Evolutionary conservation across 1,140 invertebrate species (phyloP), one percentile per base, ranked within the genome.

Genomic region (Venturia canescens): DNA sequence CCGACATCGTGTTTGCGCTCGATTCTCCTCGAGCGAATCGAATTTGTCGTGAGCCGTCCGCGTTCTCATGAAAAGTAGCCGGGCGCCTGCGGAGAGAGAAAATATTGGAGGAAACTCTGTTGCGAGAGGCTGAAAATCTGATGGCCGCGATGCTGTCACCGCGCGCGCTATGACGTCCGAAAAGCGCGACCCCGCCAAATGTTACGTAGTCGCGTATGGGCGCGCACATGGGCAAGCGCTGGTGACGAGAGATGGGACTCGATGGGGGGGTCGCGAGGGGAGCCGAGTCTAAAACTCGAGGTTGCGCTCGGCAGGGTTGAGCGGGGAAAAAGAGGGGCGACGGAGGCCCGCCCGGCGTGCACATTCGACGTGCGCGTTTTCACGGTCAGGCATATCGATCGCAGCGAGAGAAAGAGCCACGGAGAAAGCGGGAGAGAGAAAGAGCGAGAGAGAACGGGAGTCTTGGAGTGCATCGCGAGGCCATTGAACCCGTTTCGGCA

Each of bases 371-470:
- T 86, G 88, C 88, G 88, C 87, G 86, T 91, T 92, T 92, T 92
- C 90, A 92, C 91, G 91, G 91, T 91, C 91, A 92, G 91, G 91
- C 90, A 89, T 92, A 92, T 91, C 91, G 90, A 91, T 92, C 91
- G 88, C 86, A 66, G 26, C 23, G 57, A 57, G 27, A 48, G 83
- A 84, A 86, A 86, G 85, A 88, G 84, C 57, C 78, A 87, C 82
- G 86, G 86, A 80, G 53, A 38, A 87, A 26, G 23, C n/a, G 29
- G 60, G n/a, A 53, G 34, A 69, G 50, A 38, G 29, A 44, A 29
- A 74, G 60, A 18, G 69, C 69, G 44, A 71, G 27, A 60, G 31
- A 48, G 60, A 48, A 84, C 84, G 82, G 86, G 89, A 89, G 88
- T 90, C 89, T 91, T 91, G 88, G 89, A 92, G 91, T 91, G 90